A percentile compares a stretch with the other conserved stretches of the same genome.
phyloP scores from a whole-genome alignment of 2,113 vertebrate genomes.

The Vimba vimba region DNA sequence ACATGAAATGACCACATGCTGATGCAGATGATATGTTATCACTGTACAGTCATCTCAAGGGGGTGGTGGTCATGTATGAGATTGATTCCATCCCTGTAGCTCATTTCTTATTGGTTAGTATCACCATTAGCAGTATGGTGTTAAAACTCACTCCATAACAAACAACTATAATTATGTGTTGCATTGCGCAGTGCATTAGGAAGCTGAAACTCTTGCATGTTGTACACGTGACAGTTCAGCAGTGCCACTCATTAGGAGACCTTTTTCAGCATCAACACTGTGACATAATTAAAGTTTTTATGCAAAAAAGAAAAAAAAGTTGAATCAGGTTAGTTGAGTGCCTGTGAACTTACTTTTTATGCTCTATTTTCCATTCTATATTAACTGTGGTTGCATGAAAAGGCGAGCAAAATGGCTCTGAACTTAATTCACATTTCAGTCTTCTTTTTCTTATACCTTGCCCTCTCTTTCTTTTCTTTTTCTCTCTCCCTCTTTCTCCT shows the following conservation, averaged over 20 bases:
- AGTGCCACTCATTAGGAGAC: neutral
- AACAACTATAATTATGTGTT: slow-evolving; percentile 1
- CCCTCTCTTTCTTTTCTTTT: slow-evolving; percentile 65
- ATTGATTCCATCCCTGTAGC: neutral
- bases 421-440: slow-evolving; percentile 59
- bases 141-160: neutral
- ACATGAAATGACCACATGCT: neutral
- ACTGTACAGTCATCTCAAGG: neutral
- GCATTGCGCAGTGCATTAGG: neutral
- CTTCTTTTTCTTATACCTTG: slow-evolving; percentile 73
- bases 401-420: slow-evolving; percentile 42
- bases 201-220: slow-evolving; percentile 12
- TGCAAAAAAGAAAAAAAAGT: too few relatives aligned
- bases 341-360: neutral
- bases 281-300: neutral
- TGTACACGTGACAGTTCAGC: neutral
- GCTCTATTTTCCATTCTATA: neutral
- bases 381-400: slow-evolving; percentile 16
- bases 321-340: neutral
- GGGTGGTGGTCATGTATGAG: neutral
- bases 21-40: neutral
- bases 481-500: slow-evolving; percentile 67
- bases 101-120: slow-evolving; percentile 4
- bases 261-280: neutral
- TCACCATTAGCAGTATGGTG: neutral